These are phyloP conservation scores for Oeneis ivallda DNA, from an alignment of 2,888 invertebrate species.

Conservation along the genomic window DNA sequence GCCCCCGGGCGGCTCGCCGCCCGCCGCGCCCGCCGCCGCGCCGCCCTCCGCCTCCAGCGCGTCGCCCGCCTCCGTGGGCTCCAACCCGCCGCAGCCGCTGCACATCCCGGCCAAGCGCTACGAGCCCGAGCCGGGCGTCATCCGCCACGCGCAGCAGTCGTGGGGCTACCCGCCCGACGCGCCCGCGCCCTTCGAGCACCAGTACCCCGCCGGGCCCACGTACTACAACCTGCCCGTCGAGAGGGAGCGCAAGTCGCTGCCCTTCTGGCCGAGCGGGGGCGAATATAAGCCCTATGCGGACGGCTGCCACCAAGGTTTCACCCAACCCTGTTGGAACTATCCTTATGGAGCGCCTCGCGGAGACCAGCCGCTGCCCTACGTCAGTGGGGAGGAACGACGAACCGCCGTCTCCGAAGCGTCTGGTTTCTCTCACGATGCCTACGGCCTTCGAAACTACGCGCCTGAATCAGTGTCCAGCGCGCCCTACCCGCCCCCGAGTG, in stretches of 20 bases:
- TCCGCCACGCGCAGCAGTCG: constrained; percentile 87
- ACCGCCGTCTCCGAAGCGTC: constrained; percentile 83
- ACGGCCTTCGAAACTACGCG: constrained; percentile 88
- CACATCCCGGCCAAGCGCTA: constrained; percentile 95
- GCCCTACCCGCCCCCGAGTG: constrained; percentile 91
- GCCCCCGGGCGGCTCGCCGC: constrained; percentile 82
- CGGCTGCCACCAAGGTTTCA: constrained; percentile 86
- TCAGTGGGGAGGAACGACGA: constrained; percentile 86
- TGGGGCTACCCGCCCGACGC: constrained; percentile 89
- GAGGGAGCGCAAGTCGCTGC: constrained; percentile 84
- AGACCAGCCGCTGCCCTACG: constrained; percentile 86
- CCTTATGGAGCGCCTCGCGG: constrained; percentile 83
- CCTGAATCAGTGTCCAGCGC: constrained; percentile 88
- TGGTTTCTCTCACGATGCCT: constrained; percentile 88
- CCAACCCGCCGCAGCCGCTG: constrained; percentile 88
- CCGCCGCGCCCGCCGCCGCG: constrained; percentile 86
- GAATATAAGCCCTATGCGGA: constrained; percentile 84
- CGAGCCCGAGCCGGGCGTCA: constrained; percentile 86
- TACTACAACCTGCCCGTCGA: constrained; percentile 89
- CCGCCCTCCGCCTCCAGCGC: constrained; percentile 81
- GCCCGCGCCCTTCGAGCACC: constrained; percentile 84
- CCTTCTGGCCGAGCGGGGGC: constrained; percentile 86
- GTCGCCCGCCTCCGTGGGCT: constrained; percentile 83
- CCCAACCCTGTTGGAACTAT: constrained; percentile 89
- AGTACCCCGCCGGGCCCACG: constrained; percentile 85